Evolutionary conservation across 2,888 invertebrate species (phyloP).

Genomic region (Leptothorax acervorum): DNA sequence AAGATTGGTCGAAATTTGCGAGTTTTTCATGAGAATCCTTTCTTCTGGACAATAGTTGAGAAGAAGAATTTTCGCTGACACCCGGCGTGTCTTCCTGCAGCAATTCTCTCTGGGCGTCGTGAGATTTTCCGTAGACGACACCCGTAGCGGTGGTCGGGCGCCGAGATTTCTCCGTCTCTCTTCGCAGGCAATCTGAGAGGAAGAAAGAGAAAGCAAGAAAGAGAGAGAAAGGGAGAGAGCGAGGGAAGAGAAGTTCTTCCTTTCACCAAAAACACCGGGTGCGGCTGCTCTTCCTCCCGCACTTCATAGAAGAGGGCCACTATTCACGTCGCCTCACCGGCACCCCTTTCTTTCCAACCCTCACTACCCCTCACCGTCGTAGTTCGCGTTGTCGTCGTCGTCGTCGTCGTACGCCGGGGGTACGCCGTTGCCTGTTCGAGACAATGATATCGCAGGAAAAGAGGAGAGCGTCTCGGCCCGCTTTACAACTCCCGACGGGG

Average conservation of each 20-base stretch:
- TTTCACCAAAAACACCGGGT: constrained; percentile 78
- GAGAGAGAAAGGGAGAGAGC: constrained; percentile 42
- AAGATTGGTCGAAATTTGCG: not conserved
- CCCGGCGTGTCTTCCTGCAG: constrained; percentile 63
- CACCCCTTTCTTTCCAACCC: constrained; percentile 81
- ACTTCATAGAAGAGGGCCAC: constrained; percentile 74
- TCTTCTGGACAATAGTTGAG: constrained; percentile 27
- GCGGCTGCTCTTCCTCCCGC: constrained; percentile 67
- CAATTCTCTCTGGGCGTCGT: constrained; percentile 71
- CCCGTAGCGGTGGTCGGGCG: constrained; percentile 63
- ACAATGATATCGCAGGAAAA: constrained; percentile 85
- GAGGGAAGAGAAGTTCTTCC: constrained; percentile 76
- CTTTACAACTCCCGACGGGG: constrained; percentile 85
- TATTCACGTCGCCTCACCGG: constrained; percentile 80
- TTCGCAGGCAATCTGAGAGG: constrained; percentile 56
- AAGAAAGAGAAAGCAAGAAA: constrained; percentile 36
- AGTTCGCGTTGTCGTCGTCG: constrained; percentile 40
- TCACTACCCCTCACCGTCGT: constrained; percentile 34
- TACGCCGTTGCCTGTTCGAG: constrained; percentile 76
- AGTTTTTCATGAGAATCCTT: not conserved
- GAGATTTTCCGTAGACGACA: constrained; percentile 77
- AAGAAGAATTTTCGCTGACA: constrained; percentile 57
- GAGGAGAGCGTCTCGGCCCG: constrained; percentile 76
- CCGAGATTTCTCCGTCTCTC: constrained; percentile 53
- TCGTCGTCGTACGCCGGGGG: constrained; percentile 32